Evolutionary conservation across 2,797 vertebrate species (phyloP).

Genomic region (Chaenodraco wilsoni): DNA sequence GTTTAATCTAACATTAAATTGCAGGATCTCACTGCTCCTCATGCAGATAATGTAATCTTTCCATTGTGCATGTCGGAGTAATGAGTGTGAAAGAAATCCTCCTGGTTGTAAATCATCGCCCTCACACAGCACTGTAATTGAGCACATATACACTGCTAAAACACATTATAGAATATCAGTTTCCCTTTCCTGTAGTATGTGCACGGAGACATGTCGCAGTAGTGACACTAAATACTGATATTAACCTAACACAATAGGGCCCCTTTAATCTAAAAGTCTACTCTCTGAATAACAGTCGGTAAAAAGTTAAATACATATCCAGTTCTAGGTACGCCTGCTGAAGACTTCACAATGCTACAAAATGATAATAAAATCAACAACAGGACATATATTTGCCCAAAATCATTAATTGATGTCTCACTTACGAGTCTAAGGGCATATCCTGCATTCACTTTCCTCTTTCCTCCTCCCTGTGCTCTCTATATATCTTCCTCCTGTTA

Average conservation of each 20-base stretch:
- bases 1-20: conserved; percentile 40
- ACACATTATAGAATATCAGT: neutral
- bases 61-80: conserved; percentile 40
- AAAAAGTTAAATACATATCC: neutral
- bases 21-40: conserved; percentile 18
- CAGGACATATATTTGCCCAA: conserved; percentile 22
- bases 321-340: neutral
- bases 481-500: neutral
- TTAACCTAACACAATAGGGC: too few relatives aligned
- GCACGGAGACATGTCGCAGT: too few relatives aligned
- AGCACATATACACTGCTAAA: neutral
- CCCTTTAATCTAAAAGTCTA: neutral
- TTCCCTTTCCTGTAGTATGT: too few relatives aligned
- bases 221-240: too few relatives aligned
- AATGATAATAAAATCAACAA: conserved; percentile 24
- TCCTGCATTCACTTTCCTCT: neutral
- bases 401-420: conserved; percentile 16
- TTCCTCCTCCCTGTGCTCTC: neutral
- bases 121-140: neutral
- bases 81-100: conserved; percentile 56
- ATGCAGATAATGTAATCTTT: conserved; percentile 36
- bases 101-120: conserved; percentile 31
- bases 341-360: neutral
- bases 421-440: conserved; percentile 15
- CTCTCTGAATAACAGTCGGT: neutral